Evolutionary conservation across 2,113 vertebrate genomes (phyloP), one percentile per base, ranked within the genome.

Genomic region (Sinocyclocheilus anophthalmus): DNA sequence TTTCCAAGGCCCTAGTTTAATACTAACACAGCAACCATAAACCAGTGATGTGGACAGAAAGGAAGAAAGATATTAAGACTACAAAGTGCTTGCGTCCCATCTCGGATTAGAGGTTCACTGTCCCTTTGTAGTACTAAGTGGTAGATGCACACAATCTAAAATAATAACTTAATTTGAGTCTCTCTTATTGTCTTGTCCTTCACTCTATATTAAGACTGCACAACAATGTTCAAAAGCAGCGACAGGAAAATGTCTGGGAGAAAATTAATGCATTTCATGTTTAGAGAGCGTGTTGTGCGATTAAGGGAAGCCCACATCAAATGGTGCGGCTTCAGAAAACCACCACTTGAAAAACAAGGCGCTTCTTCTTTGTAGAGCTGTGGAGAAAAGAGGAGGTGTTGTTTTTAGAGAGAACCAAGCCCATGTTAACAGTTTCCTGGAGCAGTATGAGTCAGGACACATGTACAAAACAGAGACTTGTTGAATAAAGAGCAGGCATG

Each of bases 221-320:
- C 93, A 93, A 93, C 90, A 92, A 90, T 86, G 87, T 87, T 93
- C 90, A 91, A 92, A 92, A 91, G 88, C 88, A 90, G 87, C 63
- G 37, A 88, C 89, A 87, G 72, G 80, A 83, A 88, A 84, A 83
- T 78, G 76, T 89, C 89, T 82, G 91, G 91, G 86, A 78, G 55
- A 91, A 93, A 90, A 93, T 91, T 90, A 91, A 94, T 94, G 92
- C 92, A 88, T 87, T 91, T 93, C 91, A 91, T 95, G 93, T 94
- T 94, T 91, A 91, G 90, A 92, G 92, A 93, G 92, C 91, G 91
- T 94, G 94, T 94, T 92, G 92, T 92, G 93, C 94, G 94, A 94
- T 95, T 93, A 93, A 93, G 92, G 85, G 89, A 79, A 90, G 82
- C 87, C 94, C 94, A 94, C 94, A 95, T 95, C 93, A 94, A 95